Percentiles rank a stretch among this genome's conserved stretches.
These are phyloP conservation scores for Reinhardtius hippoglossoides DNA, from an alignment of 2,113 vertebrate genomes.

Conservation along the genomic window DNA sequence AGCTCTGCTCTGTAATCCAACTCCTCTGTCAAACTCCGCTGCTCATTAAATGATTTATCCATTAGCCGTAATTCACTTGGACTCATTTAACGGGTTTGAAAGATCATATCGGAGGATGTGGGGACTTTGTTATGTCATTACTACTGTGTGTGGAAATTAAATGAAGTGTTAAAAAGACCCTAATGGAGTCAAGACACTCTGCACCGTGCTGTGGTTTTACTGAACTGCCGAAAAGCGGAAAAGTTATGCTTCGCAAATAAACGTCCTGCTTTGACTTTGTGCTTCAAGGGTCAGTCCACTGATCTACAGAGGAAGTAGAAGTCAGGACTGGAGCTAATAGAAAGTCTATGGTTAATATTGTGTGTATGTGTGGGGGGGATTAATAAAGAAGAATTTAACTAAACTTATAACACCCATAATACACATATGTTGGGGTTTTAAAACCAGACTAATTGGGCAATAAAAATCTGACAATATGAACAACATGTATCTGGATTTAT, in stretches of 20 bases:
- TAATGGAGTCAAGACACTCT: slow-evolving; percentile 46
- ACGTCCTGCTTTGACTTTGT: background rate
- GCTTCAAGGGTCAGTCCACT: background rate
- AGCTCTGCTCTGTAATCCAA: slow-evolving; percentile 68
- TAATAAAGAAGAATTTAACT: background rate
- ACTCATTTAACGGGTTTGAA: slow-evolving; percentile 48
- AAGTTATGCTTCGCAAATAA: background rate
- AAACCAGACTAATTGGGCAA: background rate
- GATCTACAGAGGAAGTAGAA: background rate
- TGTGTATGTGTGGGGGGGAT: background rate
- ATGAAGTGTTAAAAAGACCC: slow-evolving; percentile 64
- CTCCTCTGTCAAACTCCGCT: slow-evolving; percentile 66
- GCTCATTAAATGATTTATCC: slow-evolving; percentile 69
- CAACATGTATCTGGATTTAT: too few relatives aligned
- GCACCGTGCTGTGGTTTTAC: slow-evolving; percentile 45
- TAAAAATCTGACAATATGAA: too few relatives aligned
- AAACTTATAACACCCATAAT: background rate
- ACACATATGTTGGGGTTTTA: background rate
- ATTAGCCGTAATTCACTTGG: slow-evolving; percentile 72
- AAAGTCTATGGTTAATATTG: background rate
- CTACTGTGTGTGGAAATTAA: slow-evolving; percentile 69
- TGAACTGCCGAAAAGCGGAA: slow-evolving; percentile 17
- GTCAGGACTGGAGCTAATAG: background rate
- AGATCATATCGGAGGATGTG: slow-evolving; percentile 64
- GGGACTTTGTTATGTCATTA: slow-evolving; percentile 51